Evolutionary conservation across 2,888 invertebrate genomes (phyloP).

Genomic region (Synergus umbraculus): DNA sequence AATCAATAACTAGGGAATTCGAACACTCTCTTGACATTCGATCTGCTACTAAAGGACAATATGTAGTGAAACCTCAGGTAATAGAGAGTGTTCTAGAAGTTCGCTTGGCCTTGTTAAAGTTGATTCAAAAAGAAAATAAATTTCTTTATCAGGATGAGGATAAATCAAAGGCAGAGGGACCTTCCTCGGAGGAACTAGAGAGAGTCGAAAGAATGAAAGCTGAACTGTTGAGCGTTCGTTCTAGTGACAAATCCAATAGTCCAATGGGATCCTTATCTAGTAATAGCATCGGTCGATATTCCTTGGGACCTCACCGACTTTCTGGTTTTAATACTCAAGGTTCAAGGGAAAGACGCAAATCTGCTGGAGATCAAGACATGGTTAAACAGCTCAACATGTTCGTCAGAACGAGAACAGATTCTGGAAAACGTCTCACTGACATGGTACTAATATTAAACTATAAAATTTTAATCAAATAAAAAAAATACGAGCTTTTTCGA

Average conservation of each 20-base stretch:
- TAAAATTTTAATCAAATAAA: not conserved
- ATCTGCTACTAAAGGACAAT: slow-evolving; percentile 82
- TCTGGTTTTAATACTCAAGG: slow-evolving; percentile 74
- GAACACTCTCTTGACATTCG: slow-evolving; percentile 88
- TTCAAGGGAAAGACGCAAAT: slow-evolving; percentile 85
- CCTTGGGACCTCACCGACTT: slow-evolving; percentile 74
- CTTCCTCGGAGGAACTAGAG: slow-evolving; percentile 81
- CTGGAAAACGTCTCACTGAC: slow-evolving; percentile 92
- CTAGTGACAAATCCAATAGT: slow-evolving; percentile 73
- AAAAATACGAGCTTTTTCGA: not conserved
- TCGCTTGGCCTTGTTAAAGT: not conserved
- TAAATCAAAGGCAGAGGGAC: slow-evolving; percentile 83
- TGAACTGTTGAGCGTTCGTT: slow-evolving; percentile 77
- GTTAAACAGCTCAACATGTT: slow-evolving; percentile 85
- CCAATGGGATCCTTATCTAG: slow-evolving; percentile 71
- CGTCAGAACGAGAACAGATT: slow-evolving; percentile 90
- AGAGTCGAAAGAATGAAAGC: slow-evolving; percentile 80
- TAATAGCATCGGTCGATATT: slow-evolving; percentile 76
- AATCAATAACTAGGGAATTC: slow-evolving; percentile 88
- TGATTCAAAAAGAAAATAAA: slow-evolving; percentile 15
- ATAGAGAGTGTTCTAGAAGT: slow-evolving; percentile 33
- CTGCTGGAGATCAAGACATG: slow-evolving; percentile 89
- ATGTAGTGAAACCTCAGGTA: slow-evolving; percentile 82
- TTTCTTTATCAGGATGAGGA: slow-evolving; percentile 81
- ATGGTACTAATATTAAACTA: slow-evolving; percentile 77